These are phyloP conservation scores for Eupristina koningsbergeri DNA, from an alignment of 1,140 invertebrate genomes.

Conservation along the genomic window DNA sequence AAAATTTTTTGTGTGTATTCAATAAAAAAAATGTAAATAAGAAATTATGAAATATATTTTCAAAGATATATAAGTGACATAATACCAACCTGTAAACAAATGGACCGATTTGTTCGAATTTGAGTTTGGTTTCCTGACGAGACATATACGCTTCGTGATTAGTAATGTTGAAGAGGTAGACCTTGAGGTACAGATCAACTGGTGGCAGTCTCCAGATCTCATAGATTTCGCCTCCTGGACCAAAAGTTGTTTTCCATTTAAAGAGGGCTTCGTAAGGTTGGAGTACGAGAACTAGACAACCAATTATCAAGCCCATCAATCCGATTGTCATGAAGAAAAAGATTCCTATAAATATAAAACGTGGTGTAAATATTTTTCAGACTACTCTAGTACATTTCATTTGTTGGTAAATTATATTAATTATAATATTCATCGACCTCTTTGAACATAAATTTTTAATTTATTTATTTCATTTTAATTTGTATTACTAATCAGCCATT, in stretches of 20 bases:
- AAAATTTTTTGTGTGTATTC: too few relatives aligned
- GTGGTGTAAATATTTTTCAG: too few relatives aligned
- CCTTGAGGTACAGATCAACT: conserved; percentile 86
- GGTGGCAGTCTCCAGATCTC: conserved; percentile 89
- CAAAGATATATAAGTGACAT: neutral
- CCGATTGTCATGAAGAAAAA: conserved; percentile 79
- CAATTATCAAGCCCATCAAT: conserved; percentile 76
- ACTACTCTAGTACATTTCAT: too few relatives aligned
- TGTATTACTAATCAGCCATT: too few relatives aligned
- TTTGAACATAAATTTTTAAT: too few relatives aligned
- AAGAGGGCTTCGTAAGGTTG: conserved; percentile 84
- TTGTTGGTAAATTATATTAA: too few relatives aligned
- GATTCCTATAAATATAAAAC: conserved; percentile 75
- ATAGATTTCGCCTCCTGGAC: conserved; percentile 84
- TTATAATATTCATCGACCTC: too few relatives aligned
- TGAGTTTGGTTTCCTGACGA: conserved; percentile 80
- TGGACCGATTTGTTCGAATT: conserved; percentile 87
- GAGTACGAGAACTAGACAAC: conserved; percentile 76
- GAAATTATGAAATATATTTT: too few relatives aligned
- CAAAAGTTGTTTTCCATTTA: conserved; percentile 82
- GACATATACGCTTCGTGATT: conserved; percentile 86
- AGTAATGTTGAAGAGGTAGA: conserved; percentile 91
- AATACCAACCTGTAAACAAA: conserved; percentile 89
- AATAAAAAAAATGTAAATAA: too few relatives aligned
- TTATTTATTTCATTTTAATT: too few relatives aligned